Evolutionary conservation across 2,888 invertebrate species (phyloP).

Genomic region (Andrena bicolor): DNA sequence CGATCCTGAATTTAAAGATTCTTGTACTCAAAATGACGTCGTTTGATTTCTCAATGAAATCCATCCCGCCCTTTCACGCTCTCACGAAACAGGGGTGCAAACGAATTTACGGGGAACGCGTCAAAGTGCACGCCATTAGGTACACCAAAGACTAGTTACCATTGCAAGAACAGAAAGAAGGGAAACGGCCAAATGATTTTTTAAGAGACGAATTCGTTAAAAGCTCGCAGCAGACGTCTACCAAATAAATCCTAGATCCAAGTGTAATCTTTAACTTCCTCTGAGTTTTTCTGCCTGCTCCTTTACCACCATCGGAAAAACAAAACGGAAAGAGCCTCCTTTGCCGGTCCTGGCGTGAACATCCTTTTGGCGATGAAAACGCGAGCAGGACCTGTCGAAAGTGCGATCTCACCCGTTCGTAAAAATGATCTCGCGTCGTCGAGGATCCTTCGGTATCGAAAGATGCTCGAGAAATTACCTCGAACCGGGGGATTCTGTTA

Average conservation of each 20-base stretch:
- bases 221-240: slow-evolving; percentile 9
- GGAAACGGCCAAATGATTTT: slow-evolving; percentile 17
- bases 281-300: background rate
- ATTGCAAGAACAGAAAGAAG: background rate
- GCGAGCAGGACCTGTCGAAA: background rate
- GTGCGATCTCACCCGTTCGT: background rate
- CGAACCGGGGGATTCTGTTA: background rate
- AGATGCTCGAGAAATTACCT: background rate
- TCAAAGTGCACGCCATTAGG: background rate
- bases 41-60: background rate
- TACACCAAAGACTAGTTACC: background rate
- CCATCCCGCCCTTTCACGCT: background rate
- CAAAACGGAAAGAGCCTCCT: slow-evolving; percentile 6
- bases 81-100: background rate
- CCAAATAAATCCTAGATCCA: slow-evolving; percentile 38
- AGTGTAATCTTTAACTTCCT: slow-evolving; percentile 12
- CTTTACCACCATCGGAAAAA: slow-evolving; percentile 20
- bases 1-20: background rate
- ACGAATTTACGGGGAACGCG: background rate
- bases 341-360: slow-evolving; percentile 26
- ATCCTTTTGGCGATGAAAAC: slow-evolving; percentile 44
- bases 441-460: background rate
- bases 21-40: background rate
- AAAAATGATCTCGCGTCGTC: background rate
- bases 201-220: slow-evolving; percentile 15